These are phyloP conservation scores for Leistus spinibarbis DNA, from an alignment of 2,888 invertebrate species.

Conservation along the genomic window DNA sequence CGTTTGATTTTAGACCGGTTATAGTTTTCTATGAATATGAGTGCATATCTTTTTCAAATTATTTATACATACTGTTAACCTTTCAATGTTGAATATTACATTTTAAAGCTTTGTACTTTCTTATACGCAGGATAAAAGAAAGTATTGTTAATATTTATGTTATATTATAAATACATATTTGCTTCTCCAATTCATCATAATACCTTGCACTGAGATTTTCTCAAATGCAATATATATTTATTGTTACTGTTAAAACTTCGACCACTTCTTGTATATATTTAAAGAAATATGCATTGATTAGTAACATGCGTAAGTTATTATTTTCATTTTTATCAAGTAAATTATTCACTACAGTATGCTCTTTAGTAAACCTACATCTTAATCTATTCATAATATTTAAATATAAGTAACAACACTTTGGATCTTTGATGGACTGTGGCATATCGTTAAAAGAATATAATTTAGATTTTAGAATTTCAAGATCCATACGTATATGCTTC, in stretches of 20 bases:
- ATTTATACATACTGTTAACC: no score
- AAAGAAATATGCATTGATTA: conserved; percentile 20
- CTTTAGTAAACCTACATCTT: no score
- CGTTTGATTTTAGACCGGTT: no score
- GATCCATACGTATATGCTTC: background rate
- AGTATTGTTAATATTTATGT: conserved; percentile 2
- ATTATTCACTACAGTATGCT: no score
- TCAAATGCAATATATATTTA: no score
- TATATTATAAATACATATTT: conserved; percentile 5
- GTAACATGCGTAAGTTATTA: conserved; percentile 25
- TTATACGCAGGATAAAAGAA: conserved; percentile 6
- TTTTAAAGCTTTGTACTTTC: no score
- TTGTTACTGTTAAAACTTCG: conserved; percentile 34
- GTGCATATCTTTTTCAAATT: no score
- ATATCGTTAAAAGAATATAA: background rate
- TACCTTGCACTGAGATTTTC: no score
- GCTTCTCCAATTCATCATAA: background rate
- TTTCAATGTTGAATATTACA: no score
- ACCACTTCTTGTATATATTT: conserved; percentile 34
- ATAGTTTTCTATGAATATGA: no score
- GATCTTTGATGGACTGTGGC: background rate
- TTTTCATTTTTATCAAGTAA: no score
- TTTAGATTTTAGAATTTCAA: background rate
- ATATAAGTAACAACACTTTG: background rate
- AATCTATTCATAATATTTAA: background rate